Evolutionary conservation across 2,113 vertebrate genomes (phyloP), one percentile per base, ranked within the genome.

Genomic region (Lucifuga dentata): DNA sequence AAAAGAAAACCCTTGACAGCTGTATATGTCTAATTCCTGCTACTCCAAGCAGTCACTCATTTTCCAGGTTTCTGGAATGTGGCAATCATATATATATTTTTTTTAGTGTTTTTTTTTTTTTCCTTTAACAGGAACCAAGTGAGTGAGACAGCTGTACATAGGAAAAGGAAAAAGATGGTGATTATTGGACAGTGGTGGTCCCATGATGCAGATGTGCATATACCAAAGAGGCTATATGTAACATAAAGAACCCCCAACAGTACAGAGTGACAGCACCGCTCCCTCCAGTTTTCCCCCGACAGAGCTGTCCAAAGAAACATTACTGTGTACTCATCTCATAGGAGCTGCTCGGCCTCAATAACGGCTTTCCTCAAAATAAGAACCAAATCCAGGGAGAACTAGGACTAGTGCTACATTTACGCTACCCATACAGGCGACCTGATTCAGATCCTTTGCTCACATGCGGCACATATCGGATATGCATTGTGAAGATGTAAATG

Each of bases 191-290:
- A 62, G 45, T 80, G 81, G 84, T 32, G 66, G 88, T 68, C 89
- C 86, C 66, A 88, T 78, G 79, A 83, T 92, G 79, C 90, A 92
- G 81, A 91, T 92, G 88, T 86, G 90, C 90, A 91, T 91, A 95
- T 93, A 93, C 96, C 95, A 97, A 98, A 98, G 95, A 96, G 93
- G 87, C 93, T 91, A 72, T 90, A 79, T 87, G 88, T 87, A 68
- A 87, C 80, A 71, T 48, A 20, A 67, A 64, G 70, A 68, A 82
- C 58, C 69, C 24, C 3, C 40, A 75, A 75, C 76, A 77, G 79
- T 76, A 62, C 69, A 68, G 62, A 79, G 66, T 65, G 64, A 73
- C 73, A 4, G 59, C 68, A 55, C 53, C 53, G 67, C 58, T 78
- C 70, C 65, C 63, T 84, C 52, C 76, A 80, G 73, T 76, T 45